Evolutionary conservation across 2,113 vertebrate species (phyloP), one percentile per base, ranked within the genome.

Genomic region (Platysternon megacephalum): DNA sequence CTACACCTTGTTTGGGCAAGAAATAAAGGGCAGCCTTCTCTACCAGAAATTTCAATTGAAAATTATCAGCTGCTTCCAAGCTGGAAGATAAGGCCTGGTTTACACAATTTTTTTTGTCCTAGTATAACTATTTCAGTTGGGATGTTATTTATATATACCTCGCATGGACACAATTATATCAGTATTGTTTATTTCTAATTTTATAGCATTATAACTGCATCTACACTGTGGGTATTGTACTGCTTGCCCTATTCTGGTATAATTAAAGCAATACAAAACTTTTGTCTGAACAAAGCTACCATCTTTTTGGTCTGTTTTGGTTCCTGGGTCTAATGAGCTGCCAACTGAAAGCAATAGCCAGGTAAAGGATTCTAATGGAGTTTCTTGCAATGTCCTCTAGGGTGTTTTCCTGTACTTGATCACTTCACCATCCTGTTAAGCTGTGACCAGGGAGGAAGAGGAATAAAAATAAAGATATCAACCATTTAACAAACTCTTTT

Each of bases 201-300:
- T 88, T 84, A 35, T 85, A 85, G 32, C 46, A 84, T 49, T 84
- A 87, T 93, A 95, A 91, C 76, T 80, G 79, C 12, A 93, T 28
- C 28, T 28, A 88, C 5, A 76, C 46, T 84, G 85, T 82, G 87
- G 68, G 56, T 56, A 86, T 65, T 93, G 84, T 35, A 85, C 32
- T 88, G 53, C 17, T 13, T 90, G 91, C 39, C 84, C 16, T 90
- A 53, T 95, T 90, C 81, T 85, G 24, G 44, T 76, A 78, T 6
- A 92, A 81, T 89, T 81, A 61, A 92, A 96, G 86, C 42, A 89
- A 9, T 39, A 16, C 16, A 89, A 24, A 53, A 79, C 13, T 46
- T 32, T 76, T 88, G 46, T 83, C 7, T 58, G 48, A 90, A 51
- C 28, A 81, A 35, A n/a, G 42, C 46, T 87, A 84, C 19, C 49